Base-by-base conservation (phyloP, 1,140 invertebrate species). In the Drosophila littoralis region DNA sequence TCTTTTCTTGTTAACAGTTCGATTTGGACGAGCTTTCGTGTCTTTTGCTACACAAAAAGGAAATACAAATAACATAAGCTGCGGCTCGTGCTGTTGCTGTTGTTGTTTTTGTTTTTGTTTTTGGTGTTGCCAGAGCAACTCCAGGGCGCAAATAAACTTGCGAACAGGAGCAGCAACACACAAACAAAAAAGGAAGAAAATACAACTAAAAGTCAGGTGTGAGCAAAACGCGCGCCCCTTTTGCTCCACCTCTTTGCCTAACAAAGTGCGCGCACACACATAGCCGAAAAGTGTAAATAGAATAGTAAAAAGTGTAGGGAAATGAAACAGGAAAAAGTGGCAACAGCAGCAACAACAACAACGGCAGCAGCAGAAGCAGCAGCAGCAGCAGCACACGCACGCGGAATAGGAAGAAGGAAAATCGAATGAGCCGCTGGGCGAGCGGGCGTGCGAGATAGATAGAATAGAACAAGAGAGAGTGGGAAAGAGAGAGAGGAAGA, bases 201-300 rank as follows among this genome's bases (percentile, higher is more conserved):
- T 28, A 32, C 12, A 64, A n/a, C 15, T 42, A 7, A 51, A 67
- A 51, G 45, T 36, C 75, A 85, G 81, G 78, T 84, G 81, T 64
- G 78, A 75, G 80, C 48, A 40, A 17, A 50, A 59, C 33, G 43
- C 33, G 55, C 35, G 43, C 35, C 55, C 64, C 54, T 52, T 33
- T 33, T 15, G 15, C 22, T 12, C 54, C 36, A 43, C n/a, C 7
- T 42, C 42, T 35, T 7, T 42, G 7, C 7, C 40, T 45, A 33
- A 28, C 22, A 58, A 46, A n/a, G 48, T 13, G 57, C 46, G 22
- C 61, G 33, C 59, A 69, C 54, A 69, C 63, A 65, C 50, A 63
- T 43, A 69, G 52, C 59, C 75, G 52, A 64, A 78, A 73, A 76
- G 76, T 88, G 83, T 86, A 88, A 86, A 86, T 86, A 88, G 78